Evolutionary conservation across 2,113 vertebrate species (phyloP).

Genomic region (Gallinago undulata): DNA sequence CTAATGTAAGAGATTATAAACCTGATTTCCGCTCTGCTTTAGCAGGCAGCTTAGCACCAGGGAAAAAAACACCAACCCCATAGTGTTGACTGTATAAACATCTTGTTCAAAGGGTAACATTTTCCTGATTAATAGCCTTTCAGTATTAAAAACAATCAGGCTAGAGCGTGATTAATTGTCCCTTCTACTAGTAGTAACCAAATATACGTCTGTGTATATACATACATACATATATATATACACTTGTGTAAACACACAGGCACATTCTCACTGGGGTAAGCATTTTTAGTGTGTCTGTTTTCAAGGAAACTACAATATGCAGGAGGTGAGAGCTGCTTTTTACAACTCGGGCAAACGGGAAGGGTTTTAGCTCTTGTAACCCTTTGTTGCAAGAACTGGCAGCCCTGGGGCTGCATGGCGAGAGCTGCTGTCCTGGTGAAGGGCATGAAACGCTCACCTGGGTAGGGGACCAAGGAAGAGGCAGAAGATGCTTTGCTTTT

Average conservation of each 20-base stretch:
- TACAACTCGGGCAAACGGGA: neutral
- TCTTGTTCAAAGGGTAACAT: conserved; percentile 26
- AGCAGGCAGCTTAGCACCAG: conserved; percentile 24
- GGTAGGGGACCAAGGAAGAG: neutral
- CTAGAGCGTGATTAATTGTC: neutral
- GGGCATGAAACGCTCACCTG: neutral
- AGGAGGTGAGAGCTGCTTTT: neutral
- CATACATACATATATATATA: neutral
- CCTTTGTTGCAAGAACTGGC: neutral
- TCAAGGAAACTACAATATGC: neutral
- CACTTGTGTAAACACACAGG: neutral
- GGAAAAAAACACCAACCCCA: neutral
- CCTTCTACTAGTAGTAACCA: conserved; percentile 2
- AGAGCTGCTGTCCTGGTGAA: neutral
- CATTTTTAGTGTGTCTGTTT: neutral
- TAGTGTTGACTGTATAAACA: conserved; percentile 24
- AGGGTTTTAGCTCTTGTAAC: neutral
- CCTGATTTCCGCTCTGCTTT: neutral
- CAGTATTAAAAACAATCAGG: conserved; percentile 31
- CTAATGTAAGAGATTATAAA: neutral
- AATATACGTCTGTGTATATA: neutral
- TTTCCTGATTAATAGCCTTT: conserved; percentile 51
- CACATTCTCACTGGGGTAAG: neutral
- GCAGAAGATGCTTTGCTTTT: neutral
- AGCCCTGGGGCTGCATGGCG: fast-evolving